These are phyloP conservation scores for Chiropotes sagulatus DNA, from an alignment of 2,797 vertebrate species.

Conservation along the genomic window DNA sequence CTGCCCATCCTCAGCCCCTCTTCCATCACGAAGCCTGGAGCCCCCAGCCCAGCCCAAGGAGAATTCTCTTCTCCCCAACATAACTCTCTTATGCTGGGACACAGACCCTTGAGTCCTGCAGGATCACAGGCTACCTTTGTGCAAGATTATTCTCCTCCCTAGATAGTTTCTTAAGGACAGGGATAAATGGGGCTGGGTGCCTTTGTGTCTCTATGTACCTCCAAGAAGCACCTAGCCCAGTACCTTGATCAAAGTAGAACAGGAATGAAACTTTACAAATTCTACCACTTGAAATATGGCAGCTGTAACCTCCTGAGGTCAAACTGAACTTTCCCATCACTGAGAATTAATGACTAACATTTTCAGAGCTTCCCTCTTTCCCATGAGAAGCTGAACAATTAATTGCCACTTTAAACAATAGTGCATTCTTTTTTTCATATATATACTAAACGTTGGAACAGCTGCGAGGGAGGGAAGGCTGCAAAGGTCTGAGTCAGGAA, in stretches of 20 bases:
- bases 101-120: background rate
- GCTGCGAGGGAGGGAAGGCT: background rate
- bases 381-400: background rate
- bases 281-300: background rate
- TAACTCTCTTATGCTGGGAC: background rate
- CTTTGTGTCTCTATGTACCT: background rate
- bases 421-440: background rate
- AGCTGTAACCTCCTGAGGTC: background rate
- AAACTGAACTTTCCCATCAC: background rate
- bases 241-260: background rate
- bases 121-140: background rate
- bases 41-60: background rate
- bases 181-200: background rate
- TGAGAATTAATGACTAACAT: background rate
- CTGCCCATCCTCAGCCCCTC: background rate
- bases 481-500: background rate
- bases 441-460: background rate
- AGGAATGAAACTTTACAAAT: background rate
- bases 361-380: background rate
- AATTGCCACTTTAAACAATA: background rate
- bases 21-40: background rate
- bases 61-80: background rate
- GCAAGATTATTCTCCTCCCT: background rate
- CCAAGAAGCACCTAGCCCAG: background rate
- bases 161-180: background rate